A percentile compares a stretch with the other conserved stretches of the same genome.
These are phyloP conservation scores for Noctua janthe DNA, from an alignment of 2,888 invertebrate genomes.

Conservation along the genomic window DNA sequence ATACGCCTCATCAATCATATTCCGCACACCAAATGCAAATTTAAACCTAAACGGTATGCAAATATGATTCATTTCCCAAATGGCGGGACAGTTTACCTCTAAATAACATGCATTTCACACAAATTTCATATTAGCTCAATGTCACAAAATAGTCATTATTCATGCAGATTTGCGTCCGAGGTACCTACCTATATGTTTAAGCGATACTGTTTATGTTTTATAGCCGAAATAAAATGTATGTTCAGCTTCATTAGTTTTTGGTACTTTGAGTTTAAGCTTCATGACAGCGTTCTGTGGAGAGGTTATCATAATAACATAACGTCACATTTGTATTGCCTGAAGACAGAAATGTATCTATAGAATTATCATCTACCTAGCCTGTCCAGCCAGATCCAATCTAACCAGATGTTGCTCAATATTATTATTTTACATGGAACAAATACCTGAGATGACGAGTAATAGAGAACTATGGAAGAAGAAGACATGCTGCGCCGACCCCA, in stretches of 20 bases:
- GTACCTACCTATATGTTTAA: constrained; percentile 43
- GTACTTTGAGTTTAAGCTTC: neutral
- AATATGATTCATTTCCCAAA: constrained; percentile 46
- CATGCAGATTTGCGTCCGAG: constrained; percentile 63
- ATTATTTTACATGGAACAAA: too few species aligned
- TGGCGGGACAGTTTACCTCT: constrained; percentile 46
- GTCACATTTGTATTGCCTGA: neutral
- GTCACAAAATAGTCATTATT: constrained; percentile 69
- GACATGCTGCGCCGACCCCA: too few species aligned
- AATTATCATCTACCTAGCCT: too few species aligned
- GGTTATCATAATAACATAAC: neutral
- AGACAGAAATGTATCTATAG: too few species aligned
- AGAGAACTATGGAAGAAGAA: too few species aligned
- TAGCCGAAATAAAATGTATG: constrained; percentile 28
- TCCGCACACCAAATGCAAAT: constrained; percentile 27
- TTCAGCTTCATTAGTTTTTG: constrained; percentile 33
- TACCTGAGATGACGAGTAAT: too few species aligned
- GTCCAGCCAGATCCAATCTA: too few species aligned
- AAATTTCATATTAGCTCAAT: constrained; percentile 65
- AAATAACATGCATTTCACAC: constrained; percentile 64
- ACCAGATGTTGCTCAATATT: too few species aligned
- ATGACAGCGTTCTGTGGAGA: neutral
- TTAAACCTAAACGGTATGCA: constrained; percentile 36
- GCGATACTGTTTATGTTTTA: constrained; percentile 39
- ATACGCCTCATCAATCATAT: constrained; percentile 65